Evolutionary conservation across 2,113 vertebrate species (phyloP).

Genomic region (Tenrec ecaudatus): DNA sequence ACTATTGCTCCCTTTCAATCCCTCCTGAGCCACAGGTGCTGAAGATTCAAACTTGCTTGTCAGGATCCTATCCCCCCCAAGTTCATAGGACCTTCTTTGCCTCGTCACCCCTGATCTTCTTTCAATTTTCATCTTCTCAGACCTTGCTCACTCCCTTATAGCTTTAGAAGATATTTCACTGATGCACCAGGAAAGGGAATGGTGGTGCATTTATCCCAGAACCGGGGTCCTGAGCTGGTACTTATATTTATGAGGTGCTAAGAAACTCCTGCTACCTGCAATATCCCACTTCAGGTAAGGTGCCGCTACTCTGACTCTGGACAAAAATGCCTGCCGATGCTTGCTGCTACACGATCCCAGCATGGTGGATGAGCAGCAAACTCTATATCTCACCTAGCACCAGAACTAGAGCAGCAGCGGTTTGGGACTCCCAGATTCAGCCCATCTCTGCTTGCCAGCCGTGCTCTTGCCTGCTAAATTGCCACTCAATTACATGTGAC

Average conservation of each 20-base stretch:
- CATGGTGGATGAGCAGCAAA: neutral
- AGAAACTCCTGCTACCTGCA: neutral
- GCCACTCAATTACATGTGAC: conserved; percentile 57
- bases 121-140: neutral
- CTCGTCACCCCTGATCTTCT: neutral
- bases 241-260: neutral
- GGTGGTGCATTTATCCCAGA: neutral
- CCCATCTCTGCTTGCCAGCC: neutral
- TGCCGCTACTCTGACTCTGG: neutral
- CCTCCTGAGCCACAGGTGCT: neutral
- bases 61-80: neutral
- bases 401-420: neutral
- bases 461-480: neutral
- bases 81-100: no score
- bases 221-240: neutral
- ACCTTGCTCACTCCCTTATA: no score
- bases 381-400: neutral
- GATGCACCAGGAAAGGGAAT: neutral
- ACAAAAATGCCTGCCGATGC: neutral
- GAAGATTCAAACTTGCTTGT: neutral
- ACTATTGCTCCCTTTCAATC: neutral
- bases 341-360: neutral
- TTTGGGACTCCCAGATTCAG: no score
- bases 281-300: neutral
- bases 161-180: neutral